Base-by-base conservation (phyloP, 2,113 vertebrate genomes). In the Oncorhynchus masou region DNA sequence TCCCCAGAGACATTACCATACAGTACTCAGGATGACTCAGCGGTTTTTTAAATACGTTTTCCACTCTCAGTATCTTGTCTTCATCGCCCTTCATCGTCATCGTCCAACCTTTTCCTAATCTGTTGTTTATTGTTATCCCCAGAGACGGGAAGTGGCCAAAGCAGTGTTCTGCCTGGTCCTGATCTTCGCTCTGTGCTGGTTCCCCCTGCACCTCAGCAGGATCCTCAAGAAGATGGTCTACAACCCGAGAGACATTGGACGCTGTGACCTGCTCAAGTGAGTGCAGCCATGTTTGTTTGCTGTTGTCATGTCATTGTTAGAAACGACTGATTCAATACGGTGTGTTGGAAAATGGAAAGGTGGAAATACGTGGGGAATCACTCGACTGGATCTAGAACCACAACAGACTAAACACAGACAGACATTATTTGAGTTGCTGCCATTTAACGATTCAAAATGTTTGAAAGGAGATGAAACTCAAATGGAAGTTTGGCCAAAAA, bases 161-260 rank as follows among this genome's bases (percentile, higher is more conserved):
- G 98, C 97, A 0, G 97, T 99, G 74, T 99, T 99, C 94, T 99
- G 96, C 81, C 91, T 99, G 45, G 98, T 99, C 1, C 94, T 99
- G 54, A 96, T 99, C 85, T 99, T 99, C 86, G 97, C 96, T 70
- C 95, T 99, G 20, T 99, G 98, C 91, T 99, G 97, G 97, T 96
- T 99, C 84, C 98, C 98, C 54, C 92, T 99, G 74, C 97, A 99
- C 80, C 89, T 99, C 76, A 96, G 96, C 82, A 93, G 97, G 79
- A 94, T 99, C 85, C 88, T 99, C 77, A 99, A 97, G 92, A 95
- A 92, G 90, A 94, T 87, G 20, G 81, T 95, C 11, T 96, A 97
- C 69, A 48, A 86, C 19, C 87, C 89, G 75, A 57, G 27, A 16
- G 95, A 97, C 31, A 84, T 74, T 2, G 80, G 75, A 45, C 93